Evolutionary conservation across 2,113 vertebrate species (phyloP).

Genomic region (Herpetotheres cachinnans): DNA sequence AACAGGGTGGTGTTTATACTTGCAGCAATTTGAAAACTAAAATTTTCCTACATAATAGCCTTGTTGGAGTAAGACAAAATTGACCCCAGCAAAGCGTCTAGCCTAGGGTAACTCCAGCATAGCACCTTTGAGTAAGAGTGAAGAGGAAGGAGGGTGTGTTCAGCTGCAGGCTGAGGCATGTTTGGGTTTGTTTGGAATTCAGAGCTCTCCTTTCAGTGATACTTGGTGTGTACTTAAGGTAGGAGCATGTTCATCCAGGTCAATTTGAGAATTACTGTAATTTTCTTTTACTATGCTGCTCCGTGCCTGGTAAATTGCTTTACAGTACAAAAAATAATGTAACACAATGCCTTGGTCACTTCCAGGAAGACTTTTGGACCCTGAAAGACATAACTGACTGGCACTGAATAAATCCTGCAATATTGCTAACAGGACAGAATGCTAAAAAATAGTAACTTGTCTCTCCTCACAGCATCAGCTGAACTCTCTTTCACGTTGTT

Average conservation of each 20-base stretch:
- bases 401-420: neutral
- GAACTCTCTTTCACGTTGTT: neutral
- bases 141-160: neutral
- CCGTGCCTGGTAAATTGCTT: conserved; percentile 55
- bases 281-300: conserved; percentile 55
- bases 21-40: neutral
- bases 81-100: neutral
- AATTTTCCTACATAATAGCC: neutral
- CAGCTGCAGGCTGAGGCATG: conserved; percentile 19
- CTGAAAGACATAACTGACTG: conserved; percentile 6
- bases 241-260: conserved; percentile 12
- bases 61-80: neutral
- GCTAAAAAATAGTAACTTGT: neutral
- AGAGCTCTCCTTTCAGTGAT: conserved; percentile 51
- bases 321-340: conserved; percentile 22
- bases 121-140: neutral
- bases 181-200: conserved; percentile 60
- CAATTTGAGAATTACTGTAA: conserved; percentile 65
- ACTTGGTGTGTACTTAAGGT: conserved; percentile 38
- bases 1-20: conserved; percentile 48
- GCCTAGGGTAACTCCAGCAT: neutral
- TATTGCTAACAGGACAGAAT: neutral
- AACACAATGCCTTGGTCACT: conserved; percentile 3
- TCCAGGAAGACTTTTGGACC: neutral
- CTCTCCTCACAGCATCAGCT: neutral